Evolutionary conservation across 1,140 invertebrate species (phyloP).

Genomic region (Dinothrombium tinctorium): DNA sequence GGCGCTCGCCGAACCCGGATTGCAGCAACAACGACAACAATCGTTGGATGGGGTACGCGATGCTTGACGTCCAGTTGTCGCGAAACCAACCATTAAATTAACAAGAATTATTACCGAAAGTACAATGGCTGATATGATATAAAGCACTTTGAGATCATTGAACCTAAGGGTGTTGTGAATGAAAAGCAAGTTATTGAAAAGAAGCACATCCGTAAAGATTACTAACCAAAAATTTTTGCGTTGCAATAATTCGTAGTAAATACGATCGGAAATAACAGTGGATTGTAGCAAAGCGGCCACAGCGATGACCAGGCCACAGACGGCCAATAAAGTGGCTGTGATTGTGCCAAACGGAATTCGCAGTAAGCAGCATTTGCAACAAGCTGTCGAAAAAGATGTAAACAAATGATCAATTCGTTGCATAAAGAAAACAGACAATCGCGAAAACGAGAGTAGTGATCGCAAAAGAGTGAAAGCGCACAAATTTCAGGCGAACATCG

Average conservation of each 20-base stretch:
- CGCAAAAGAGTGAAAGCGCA: not conserved
- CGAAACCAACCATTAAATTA: conserved; percentile 10
- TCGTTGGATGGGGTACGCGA: not conserved
- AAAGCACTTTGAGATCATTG: conserved; percentile 9
- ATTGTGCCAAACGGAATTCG: conserved; percentile 7
- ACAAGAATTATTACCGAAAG: conserved; percentile 4
- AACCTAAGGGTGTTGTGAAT: not conserved
- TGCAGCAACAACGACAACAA: conserved; percentile 1
- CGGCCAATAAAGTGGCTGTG: conserved; percentile 1
- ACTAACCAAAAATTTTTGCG: conserved; percentile 4
- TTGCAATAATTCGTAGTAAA: conserved; percentile 2
- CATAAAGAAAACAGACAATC: not conserved
- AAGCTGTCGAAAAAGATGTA: not conserved
- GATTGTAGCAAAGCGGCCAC: conserved; percentile 1
- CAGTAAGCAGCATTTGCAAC: conserved; percentile 6
- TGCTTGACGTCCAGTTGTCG: conserved; percentile 3
- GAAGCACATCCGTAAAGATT: not conserved
- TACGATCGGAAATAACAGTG: conserved; percentile 2
- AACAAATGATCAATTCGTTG: not conserved
- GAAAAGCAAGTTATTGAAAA: not conserved
- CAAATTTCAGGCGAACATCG: not conserved
- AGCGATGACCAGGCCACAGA: conserved; percentile 6
- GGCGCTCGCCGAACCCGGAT: conserved; percentile 1
- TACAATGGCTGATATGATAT: conserved; percentile 2
- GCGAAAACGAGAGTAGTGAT: not conserved